A percentile compares a stretch with the other conserved stretches of the same genome.
Evolutionary conservation across 2,797 vertebrate species (phyloP).

Genomic region (Phataginus tetradactyla): DNA sequence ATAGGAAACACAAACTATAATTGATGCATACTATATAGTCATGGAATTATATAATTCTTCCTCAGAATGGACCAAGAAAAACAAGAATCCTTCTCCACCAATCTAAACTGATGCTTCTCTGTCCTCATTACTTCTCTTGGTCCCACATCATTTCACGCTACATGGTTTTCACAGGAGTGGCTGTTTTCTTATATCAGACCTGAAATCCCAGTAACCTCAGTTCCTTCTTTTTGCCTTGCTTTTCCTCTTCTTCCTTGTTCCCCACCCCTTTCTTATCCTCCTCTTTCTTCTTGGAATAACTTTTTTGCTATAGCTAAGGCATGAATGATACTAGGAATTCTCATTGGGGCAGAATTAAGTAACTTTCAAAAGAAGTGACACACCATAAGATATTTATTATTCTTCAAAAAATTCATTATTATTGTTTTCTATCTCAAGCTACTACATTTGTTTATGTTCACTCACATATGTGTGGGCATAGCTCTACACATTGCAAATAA

Average conservation of each 20-base stretch:
- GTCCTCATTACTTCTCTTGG: not conserved
- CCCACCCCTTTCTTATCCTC: not conserved
- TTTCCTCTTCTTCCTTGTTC: not conserved
- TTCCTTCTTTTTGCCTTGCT: not conserved
- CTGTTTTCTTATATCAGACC: not conserved
- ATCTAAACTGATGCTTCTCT: not conserved
- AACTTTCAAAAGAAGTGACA: slow-evolving; percentile 14
- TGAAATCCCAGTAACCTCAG: not conserved
- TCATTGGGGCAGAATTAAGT: not conserved
- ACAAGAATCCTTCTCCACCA: not conserved
- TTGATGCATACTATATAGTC: not conserved
- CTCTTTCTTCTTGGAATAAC: not conserved
- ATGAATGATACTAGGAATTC: not conserved
- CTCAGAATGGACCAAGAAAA: not conserved
- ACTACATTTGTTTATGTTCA: not conserved
- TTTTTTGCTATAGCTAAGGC: not conserved
- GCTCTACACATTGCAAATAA: not conserved
- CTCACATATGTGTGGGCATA: not conserved
- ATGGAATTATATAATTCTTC: not conserved
- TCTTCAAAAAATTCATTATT: slow-evolving; percentile 5
- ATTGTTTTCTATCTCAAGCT: not conserved
- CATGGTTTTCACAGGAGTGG: not conserved
- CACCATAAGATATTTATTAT: not conserved
- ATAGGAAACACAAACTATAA: not conserved
- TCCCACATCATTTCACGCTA: not conserved